Percentiles rank a stretch among this genome's conserved stretches.
Evolutionary conservation across 1,140 invertebrate genomes (phyloP).

Genomic region (Drosophila pruinosa): DNA sequence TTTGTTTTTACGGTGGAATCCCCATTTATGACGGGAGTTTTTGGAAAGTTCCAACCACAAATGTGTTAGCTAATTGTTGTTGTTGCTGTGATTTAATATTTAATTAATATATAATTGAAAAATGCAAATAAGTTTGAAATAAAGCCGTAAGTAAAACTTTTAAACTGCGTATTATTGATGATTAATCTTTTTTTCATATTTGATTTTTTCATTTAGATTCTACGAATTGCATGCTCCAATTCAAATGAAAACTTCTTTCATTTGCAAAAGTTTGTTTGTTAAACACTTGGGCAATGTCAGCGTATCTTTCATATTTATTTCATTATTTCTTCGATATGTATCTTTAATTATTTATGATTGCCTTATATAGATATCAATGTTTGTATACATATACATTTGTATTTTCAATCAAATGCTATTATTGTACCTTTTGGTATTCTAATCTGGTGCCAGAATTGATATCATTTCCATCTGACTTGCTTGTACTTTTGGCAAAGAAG

Average conservation of each 20-base stretch:
- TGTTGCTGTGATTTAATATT: background rate
- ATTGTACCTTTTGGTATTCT: background rate
- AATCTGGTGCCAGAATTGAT: background rate
- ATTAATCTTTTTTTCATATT: no score
- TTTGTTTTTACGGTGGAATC: background rate
- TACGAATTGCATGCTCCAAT: background rate
- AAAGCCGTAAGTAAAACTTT: no score
- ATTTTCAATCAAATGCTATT: background rate
- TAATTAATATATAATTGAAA: no score
- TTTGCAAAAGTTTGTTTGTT: background rate
- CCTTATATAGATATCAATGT: background rate
- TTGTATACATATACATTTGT: background rate
- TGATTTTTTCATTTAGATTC: no score
- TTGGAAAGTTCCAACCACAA: constrained; percentile 6
- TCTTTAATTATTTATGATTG: constrained; percentile 2
- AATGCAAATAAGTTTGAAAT: no score
- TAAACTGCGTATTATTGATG: no score
- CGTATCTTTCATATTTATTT: constrained; percentile 2
- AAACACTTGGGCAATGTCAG: background rate
- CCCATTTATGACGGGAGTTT: background rate
- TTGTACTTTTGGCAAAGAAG: background rate
- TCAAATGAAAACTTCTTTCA: background rate
- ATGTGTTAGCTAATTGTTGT: background rate
- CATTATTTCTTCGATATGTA: background rate
- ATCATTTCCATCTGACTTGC: background rate